Evolutionary conservation across 1,140 invertebrate species (phyloP).

Genomic region (Danaus plexippus): DNA sequence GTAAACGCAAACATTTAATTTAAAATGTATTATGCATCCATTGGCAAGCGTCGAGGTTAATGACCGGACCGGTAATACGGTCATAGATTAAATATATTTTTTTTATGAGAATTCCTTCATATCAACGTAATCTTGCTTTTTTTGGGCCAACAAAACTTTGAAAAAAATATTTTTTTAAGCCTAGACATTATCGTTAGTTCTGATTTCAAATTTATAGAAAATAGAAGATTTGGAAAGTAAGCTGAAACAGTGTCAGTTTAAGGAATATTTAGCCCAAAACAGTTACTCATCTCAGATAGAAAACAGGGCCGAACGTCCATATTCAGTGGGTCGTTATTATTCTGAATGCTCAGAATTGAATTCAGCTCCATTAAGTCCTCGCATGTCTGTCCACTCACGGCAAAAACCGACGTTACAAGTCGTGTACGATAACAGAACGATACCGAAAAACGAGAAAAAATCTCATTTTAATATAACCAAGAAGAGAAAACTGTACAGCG

Average conservation of each 20-base stretch:
- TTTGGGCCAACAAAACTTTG: too few species aligned
- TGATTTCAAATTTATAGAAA: conserved; percentile 18
- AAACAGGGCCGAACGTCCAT: conserved; percentile 50
- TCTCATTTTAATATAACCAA: conserved; percentile 57
- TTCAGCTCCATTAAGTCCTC: conserved; percentile 23
- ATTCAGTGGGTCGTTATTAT: conserved; percentile 40
- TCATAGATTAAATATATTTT: too few species aligned
- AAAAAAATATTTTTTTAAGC: too few species aligned
- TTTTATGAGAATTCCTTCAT: too few species aligned
- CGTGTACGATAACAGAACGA: conserved; percentile 36
- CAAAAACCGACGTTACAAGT: conserved; percentile 39
- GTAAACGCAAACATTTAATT: background rate
- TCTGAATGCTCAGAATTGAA: conserved; percentile 18
- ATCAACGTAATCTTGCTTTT: too few species aligned
- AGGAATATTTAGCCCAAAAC: conserved; percentile 56
- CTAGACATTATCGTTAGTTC: too few species aligned
- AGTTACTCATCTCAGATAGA: conserved; percentile 34
- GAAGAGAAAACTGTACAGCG: conserved; percentile 60
- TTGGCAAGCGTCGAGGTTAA: too few species aligned
- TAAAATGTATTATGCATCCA: too few species aligned
- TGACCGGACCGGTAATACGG: too few species aligned
- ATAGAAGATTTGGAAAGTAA: conserved; percentile 60
- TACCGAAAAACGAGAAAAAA: conserved; percentile 41
- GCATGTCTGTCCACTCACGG: conserved; percentile 24
- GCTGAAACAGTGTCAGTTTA: conserved; percentile 61